Evolutionary conservation across 2,113 vertebrate species (phyloP), one percentile per base, ranked within the genome.

Genomic region (Microcebus murinus): DNA sequence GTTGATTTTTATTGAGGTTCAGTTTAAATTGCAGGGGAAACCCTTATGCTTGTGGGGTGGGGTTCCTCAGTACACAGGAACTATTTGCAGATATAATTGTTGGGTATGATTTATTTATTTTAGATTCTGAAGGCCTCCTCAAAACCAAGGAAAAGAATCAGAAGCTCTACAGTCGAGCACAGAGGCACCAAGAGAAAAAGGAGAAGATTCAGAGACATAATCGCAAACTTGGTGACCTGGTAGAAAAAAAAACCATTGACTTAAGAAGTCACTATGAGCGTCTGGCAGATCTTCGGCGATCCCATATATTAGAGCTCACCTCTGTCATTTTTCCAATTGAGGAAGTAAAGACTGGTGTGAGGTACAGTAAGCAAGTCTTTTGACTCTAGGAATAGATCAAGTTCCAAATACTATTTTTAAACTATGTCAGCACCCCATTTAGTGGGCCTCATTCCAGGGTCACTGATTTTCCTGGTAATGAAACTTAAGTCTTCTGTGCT

Each of bases 141-240:
- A 99, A 98, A 96, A 99, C 99, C 36, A 99, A 99, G 90, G 99
- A 99, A 95, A 99, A 99, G 94, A 98, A 99, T 59, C 99, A 99
- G 98, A 99, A 99, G 87, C 99, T 99, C 83, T 99, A 99, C 83
- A 99, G 99, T 2, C 98, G 99, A 39, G 99, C 99, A 1, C 99
- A 99, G 48, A 98, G 99, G 7, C 99, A 99, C 76, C 99, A 99
- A 97, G 99, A 99, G 96, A 99, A 99, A 97, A 99, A 99, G 65
- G 99, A 99, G 96, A 99, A 99, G 96, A 99, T 99, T 67, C 99
- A 99, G 97, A 99, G 98, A 42, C 99, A 99, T 93, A 99, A 99
- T 97, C 99, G 98, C 55, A 99, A 98, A 3, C 99, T 99, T 65
- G 98, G 99, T 0, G 99, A 99, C 36, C 94, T 99, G 96, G 98